These are phyloP conservation scores for Pseudochirops cupreus DNA, from an alignment of 2,797 vertebrate genomes.

Conservation along the genomic window DNA sequence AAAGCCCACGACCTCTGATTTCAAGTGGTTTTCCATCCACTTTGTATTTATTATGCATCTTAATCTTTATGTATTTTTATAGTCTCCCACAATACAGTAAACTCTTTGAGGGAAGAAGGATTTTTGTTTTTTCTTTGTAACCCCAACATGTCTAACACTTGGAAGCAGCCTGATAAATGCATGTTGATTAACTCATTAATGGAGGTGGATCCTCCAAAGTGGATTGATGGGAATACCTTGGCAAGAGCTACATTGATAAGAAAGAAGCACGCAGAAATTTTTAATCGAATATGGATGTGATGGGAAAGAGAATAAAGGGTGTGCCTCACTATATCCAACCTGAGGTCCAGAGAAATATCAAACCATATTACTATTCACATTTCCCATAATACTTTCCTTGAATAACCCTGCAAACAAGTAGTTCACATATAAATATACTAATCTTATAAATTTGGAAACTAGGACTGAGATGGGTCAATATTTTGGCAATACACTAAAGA, in stretches of 20 bases:
- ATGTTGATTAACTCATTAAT: neutral
- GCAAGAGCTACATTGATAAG: neutral
- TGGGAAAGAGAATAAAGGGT: neutral
- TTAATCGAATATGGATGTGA: neutral
- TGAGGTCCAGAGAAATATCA: neutral
- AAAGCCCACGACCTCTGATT: neutral
- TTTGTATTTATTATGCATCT: neutral
- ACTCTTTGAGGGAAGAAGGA: neutral
- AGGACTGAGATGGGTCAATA: neutral
- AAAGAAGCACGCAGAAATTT: neutral
- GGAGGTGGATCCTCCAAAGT: neutral
- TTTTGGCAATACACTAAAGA: neutral
- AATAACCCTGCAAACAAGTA: neutral
- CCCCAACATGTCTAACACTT: neutral
- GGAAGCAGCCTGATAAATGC: too few species aligned
- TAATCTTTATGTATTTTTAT: neutral
- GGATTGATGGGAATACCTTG: neutral
- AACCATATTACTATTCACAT: neutral
- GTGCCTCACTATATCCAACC: neutral
- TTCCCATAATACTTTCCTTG: neutral
- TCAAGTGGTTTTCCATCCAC: neutral
- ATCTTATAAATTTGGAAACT: neutral
- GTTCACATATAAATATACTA: neutral
- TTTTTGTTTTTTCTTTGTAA: neutral
- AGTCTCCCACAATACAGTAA: neutral